Evolutionary conservation across 92 coral and sea anemone genomes (phyloP), one percentile per base, ranked within the genome.

Genomic region (Phymanthus crucifer): DNA sequence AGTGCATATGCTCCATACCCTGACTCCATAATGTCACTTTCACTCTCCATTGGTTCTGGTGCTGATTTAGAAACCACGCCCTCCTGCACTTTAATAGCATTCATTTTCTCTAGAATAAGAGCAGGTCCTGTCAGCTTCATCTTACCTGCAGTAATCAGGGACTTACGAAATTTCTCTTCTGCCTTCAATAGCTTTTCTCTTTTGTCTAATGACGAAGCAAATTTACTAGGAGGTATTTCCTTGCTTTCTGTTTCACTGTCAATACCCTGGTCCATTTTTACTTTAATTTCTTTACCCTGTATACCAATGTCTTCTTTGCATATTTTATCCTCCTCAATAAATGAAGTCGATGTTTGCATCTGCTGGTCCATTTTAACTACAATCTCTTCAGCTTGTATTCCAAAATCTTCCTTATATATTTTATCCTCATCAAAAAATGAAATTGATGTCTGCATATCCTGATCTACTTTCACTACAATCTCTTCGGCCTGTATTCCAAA

Each of bases 61-160:
- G 14, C 34, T 27, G 34, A 34, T 61, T 61, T 27, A n/a, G 68
- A 12, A 18, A 24, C 33, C 9, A 9, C 33, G 1, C 32, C 8
- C 34, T 61, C 4, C 16, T 61, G 32, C 34, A 24, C 29, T 61
- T 61, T 61, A 18, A 61, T 27, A 14, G 68, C 19, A 7, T 61
- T 61, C 18, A 61, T 29, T 61, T 61, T 61, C 68, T 61, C 68
- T 61, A 54, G 64, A 54, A 24, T 29, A 21, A 54, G 64, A 54
- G 32, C 19, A n/a, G 34, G 34, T 27, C 34, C 68, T 61, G 32
- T 61, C 34, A 61, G 1, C 26, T 14, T 12, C 29, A 27, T 61
- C 18, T 27, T 61, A 8, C 17, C 33, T 14, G 3, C 33, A 10
- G 26, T 34, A 24, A 4, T 24, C 68, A 61, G 3, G 12, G 32